A percentile compares a stretch with the other conserved stretches of the same genome.
phyloP scores from a whole-genome alignment of 2,888 invertebrate species.

The Epinotia demarniana region DNA sequence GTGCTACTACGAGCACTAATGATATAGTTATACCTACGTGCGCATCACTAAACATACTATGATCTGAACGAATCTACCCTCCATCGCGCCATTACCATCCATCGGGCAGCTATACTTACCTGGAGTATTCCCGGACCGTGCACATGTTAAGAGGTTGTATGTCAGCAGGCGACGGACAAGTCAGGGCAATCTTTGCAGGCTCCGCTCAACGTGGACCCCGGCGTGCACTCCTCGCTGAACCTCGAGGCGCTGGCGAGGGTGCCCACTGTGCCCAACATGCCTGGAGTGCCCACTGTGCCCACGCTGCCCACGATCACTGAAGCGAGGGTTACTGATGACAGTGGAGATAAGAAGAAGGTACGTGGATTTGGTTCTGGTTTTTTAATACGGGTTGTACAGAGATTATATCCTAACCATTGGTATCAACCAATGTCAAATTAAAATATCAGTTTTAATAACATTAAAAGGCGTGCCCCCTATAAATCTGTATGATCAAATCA shows the following conservation, averaged over 20 bases:
- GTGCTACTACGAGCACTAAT: no score
- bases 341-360: slow-evolving; percentile 70
- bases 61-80: slow-evolving; percentile 6
- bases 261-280: slow-evolving; percentile 88
- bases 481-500: no score
- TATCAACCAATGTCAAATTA: no score
- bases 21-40: no score
- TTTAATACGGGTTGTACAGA: no score
- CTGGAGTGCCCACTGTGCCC: slow-evolving; percentile 92
- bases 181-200: slow-evolving; percentile 63
- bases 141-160: slow-evolving; percentile 34
- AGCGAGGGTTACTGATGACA: slow-evolving; percentile 89
- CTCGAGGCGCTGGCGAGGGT: slow-evolving; percentile 87
- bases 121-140: slow-evolving; percentile 3
- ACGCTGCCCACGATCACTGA: slow-evolving; percentile 96
- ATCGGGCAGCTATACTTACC: slow-evolving; percentile 25
- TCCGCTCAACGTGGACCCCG: slow-evolving; percentile 96
- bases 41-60: not conserved
- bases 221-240: slow-evolving; percentile 96
- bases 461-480: no score
- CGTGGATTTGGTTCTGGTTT: slow-evolving; percentile 36
- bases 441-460: no score
- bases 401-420: no score
- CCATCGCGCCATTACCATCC: slow-evolving; percentile 5
- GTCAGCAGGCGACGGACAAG: slow-evolving; percentile 44